Evolutionary conservation across 2,888 invertebrate genomes (phyloP).

Genomic region (Tenthredo scrophulariae): DNA sequence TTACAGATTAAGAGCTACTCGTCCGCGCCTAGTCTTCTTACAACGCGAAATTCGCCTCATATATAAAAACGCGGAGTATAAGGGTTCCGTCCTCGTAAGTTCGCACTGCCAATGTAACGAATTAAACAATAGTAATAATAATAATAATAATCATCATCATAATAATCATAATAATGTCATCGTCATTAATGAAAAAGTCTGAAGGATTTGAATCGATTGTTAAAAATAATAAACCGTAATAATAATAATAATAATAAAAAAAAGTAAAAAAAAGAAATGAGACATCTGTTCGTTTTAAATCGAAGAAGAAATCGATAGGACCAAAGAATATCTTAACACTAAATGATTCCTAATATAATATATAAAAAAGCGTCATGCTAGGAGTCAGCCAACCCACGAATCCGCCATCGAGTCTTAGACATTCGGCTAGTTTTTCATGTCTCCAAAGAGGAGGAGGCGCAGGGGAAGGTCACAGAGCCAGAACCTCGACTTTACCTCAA

Average conservation of each 20-base stretch:
- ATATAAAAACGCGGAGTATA: background rate
- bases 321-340: slow-evolving; percentile 28
- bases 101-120: slow-evolving; percentile 41
- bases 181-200: background rate
- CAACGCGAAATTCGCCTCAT: background rate
- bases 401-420: slow-evolving; percentile 77
- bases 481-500: slow-evolving; percentile 78
- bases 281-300: background rate
- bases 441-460: slow-evolving; percentile 73
- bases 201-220: background rate
- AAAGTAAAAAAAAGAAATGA: background rate
- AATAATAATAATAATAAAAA: too few relatives aligned
- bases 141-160: background rate
- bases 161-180: background rate
- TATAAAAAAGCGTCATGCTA: slow-evolving; percentile 70
- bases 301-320: background rate
- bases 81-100: slow-evolving; percentile 27
- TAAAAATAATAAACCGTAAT: background rate
- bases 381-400: slow-evolving; percentile 76
- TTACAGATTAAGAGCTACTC: slow-evolving; percentile 68
- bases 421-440: slow-evolving; percentile 79
- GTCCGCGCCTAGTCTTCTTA: background rate
- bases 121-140: background rate
- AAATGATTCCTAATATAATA: background rate
- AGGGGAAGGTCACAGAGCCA: slow-evolving; percentile 72